Evolutionary conservation across 2,113 vertebrate species (phyloP).

Genomic region (Scatophagus argus): DNA sequence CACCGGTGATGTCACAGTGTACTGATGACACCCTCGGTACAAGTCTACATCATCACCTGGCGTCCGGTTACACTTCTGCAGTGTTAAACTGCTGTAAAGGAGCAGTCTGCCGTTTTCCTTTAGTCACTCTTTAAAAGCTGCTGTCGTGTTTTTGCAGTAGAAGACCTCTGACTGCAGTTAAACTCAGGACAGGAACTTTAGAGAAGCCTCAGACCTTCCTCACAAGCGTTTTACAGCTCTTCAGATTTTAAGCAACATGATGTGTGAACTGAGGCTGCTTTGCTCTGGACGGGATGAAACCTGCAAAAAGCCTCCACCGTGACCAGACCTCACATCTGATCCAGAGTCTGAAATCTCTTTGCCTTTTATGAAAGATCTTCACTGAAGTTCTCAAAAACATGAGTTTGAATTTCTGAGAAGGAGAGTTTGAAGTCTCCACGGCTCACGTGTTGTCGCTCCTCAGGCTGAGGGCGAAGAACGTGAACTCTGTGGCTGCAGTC

Average conservation of each 20-base stretch:
- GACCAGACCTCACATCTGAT: background rate
- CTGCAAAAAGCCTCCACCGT: background rate
- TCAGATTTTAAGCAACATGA: background rate
- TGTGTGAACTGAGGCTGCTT: background rate
- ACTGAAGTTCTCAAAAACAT: background rate
- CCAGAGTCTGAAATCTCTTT: background rate
- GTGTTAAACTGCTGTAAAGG: background rate
- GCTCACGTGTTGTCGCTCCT: no score
- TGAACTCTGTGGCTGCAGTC: background rate
- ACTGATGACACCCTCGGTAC: no score
- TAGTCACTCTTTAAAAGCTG: background rate
- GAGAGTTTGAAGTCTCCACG: no score
- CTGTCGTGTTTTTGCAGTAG: background rate
- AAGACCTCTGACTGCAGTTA: background rate
- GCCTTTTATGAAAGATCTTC: no score
- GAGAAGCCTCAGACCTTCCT: background rate
- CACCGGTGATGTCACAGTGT: no score
- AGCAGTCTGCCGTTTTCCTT: background rate
- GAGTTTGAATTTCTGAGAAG: background rate
- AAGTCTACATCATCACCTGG: no score
- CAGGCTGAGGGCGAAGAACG: no score
- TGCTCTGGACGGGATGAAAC: constrained; percentile 37
- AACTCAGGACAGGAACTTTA: background rate
- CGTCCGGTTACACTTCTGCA: no score
- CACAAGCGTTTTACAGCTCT: background rate